Conservation (phyloP, 2,888 invertebrate species). For the Tipula confusa region DNA sequence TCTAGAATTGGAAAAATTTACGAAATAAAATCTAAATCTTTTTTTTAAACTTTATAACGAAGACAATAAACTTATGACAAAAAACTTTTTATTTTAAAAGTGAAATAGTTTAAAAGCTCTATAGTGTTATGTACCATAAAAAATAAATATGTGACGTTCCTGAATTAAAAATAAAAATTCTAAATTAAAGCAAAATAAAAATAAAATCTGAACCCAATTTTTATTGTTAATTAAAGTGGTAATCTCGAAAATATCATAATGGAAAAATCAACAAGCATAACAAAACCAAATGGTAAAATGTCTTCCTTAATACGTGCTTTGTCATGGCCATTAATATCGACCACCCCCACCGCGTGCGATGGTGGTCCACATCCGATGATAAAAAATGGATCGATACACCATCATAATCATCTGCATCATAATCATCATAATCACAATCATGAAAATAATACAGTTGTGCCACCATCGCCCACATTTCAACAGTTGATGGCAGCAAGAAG, state of each 20-base stretch:
- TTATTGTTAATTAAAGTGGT: not conserved
- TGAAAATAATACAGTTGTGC: not conserved
- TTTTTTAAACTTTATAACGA: not conserved
- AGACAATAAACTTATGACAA: not conserved
- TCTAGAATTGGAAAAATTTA: not conserved
- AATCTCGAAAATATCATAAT: not conserved
- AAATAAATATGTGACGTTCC: not conserved
- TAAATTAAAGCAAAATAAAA: not conserved
- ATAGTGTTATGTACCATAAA: not conserved
- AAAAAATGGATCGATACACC: constrained; percentile 4
- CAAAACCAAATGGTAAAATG: constrained; percentile 30
- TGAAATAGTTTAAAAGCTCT: not conserved
- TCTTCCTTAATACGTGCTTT: constrained; percentile 34
- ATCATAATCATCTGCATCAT: not conserved
- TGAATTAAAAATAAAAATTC: not conserved
- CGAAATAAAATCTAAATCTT: not conserved
- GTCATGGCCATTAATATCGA: constrained; percentile 34
- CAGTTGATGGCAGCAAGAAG: constrained; percentile 33
- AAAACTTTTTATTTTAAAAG: not conserved
- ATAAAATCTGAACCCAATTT: not conserved
- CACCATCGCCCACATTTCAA: constrained; percentile 33
- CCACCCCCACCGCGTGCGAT: constrained; percentile 31
- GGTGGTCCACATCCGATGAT: not conserved
- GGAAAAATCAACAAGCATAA: constrained; percentile 4
- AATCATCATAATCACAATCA: not conserved